These are phyloP conservation scores for Lasioglossum lativentre DNA, from an alignment of 2,888 invertebrate genomes.

Conservation along the genomic window DNA sequence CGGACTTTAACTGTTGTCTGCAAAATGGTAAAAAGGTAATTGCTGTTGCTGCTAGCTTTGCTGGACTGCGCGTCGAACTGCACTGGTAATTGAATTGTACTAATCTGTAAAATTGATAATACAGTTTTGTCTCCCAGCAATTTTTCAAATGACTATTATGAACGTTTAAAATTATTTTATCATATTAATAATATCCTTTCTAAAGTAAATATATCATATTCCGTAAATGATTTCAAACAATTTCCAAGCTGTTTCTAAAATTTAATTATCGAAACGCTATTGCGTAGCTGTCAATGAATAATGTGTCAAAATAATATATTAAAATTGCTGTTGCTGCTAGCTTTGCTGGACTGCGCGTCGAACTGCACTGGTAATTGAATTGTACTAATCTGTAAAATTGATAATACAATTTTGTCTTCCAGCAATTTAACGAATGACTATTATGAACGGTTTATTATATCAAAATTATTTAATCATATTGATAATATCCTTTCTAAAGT, in stretches of 20 bases:
- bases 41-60: background rate
- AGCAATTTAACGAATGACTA: too few species aligned
- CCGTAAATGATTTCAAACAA: background rate
- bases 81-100: background rate
- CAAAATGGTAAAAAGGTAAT: background rate
- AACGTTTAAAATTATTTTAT: too few species aligned
- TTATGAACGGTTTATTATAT: too few species aligned
- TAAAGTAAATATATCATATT: too few species aligned
- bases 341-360: background rate
- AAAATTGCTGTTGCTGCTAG: background rate
- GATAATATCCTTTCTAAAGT: too few species aligned
- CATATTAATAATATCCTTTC: too few species aligned
- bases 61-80: background rate
- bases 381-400: background rate
- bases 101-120: background rate
- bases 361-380: background rate
- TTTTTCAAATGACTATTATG: too few species aligned
- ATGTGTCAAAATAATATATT: background rate
- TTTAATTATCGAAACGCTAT: background rate
- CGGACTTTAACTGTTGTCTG: background rate
- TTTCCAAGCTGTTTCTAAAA: background rate
- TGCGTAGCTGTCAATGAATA: background rate
- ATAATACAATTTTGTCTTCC: too few species aligned
- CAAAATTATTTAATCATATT: too few species aligned
- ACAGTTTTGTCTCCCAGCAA: too few species aligned